Evolutionary conservation across 2,888 invertebrate genomes (phyloP).

Genomic region (Apeira syringaria): DNA sequence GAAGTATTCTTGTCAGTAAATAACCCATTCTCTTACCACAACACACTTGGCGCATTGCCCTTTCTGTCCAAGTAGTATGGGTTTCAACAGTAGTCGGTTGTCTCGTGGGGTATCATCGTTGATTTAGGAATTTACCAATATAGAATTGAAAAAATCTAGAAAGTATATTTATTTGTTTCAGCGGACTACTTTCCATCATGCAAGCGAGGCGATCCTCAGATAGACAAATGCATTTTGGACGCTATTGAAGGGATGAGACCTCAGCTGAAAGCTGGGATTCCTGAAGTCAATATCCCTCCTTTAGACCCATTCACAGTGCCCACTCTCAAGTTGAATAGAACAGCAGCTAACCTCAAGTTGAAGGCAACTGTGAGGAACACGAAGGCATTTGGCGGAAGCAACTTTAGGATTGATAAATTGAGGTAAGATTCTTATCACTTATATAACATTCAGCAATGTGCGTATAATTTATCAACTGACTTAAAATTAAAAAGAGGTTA

Average conservation of each 20-base stretch:
- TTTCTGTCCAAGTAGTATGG: no score
- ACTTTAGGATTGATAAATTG: constrained; percentile 85
- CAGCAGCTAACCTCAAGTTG: constrained; percentile 86
- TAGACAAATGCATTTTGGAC: constrained; percentile 42
- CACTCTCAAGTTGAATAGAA: constrained; percentile 86
- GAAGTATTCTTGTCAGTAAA: no score
- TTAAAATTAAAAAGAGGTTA: no score
- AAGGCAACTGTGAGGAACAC: constrained; percentile 87
- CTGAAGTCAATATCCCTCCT: constrained; percentile 45
- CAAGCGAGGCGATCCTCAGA: constrained; percentile 44
- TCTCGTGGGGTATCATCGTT: no score
- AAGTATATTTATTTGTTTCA: constrained; percentile 22
- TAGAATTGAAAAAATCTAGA: neutral
- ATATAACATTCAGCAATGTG: no score
- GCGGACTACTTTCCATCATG: constrained; percentile 50
- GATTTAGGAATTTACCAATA: no score
- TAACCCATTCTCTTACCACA: no score
- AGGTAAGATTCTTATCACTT: no score
- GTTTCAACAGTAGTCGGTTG: no score
- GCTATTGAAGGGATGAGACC: constrained; percentile 81
- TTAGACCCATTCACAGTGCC: constrained; percentile 87
- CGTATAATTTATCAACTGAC: no score
- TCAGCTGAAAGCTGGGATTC: constrained; percentile 37
- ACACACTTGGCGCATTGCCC: no score
- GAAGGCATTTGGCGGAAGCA: constrained; percentile 85